phyloP scores from a whole-genome alignment of 2,888 invertebrate genomes.

The Orchesellides sinensis region DNA sequence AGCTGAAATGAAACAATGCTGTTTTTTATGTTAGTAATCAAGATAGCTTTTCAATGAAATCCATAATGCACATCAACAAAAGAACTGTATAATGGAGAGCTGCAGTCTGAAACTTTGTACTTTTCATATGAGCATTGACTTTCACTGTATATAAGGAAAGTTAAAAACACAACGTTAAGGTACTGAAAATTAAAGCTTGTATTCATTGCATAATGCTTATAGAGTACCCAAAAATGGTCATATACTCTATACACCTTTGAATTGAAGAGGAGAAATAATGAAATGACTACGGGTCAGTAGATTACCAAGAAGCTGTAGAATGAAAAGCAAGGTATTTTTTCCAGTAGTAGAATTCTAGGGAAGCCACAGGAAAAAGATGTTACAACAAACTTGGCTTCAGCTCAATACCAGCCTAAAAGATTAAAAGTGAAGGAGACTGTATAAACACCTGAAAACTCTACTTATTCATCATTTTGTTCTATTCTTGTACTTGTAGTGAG shows the following conservation, averaged over 20 bases:
- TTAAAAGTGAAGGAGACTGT: constrained; percentile 34
- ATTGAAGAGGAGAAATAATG: background rate
- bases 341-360: background rate
- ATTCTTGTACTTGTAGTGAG: background rate
- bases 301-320: background rate
- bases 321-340: background rate
- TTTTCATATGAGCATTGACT: no score
- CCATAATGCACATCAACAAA: constrained; percentile 40
- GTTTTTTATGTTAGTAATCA: constrained; percentile 48
- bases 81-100: no score
- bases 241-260: background rate
- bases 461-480: constrained; percentile 9
- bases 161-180: background rate
- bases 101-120: no score
- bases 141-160: no score
- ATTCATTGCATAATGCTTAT: no score
- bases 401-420: constrained; percentile 27
- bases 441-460: constrained; percentile 49
- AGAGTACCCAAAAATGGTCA: no score
- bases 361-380: constrained; percentile 4
- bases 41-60: constrained; percentile 46
- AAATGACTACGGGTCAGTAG: constrained; percentile 27
- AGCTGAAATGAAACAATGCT: constrained; percentile 11
- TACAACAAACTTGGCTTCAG: constrained; percentile 30
- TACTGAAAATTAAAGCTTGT: constrained; percentile 25